phyloP scores from a whole-genome alignment of 2,888 invertebrate genomes.

The Ligdia adustata region DNA sequence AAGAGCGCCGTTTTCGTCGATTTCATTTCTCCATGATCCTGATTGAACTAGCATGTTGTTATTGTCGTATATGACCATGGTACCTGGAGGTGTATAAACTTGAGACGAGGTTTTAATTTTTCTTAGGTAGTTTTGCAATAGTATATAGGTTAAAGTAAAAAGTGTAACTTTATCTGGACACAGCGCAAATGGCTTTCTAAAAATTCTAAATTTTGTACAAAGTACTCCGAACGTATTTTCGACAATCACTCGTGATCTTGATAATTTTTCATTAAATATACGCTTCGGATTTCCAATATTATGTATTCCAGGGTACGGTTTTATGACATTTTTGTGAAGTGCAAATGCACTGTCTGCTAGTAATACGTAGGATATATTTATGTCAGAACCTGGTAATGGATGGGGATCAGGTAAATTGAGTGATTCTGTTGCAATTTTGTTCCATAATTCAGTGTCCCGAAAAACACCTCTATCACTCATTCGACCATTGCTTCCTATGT shows the following conservation, averaged over 20 bases:
- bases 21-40: no score
- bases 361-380: not conserved
- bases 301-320: not conserved
- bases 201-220: not conserved
- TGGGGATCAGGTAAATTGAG: no score
- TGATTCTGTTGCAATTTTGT: not conserved
- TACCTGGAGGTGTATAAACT: not conserved
- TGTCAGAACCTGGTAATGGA: not conserved
- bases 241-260: not conserved
- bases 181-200: not conserved
- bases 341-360: not conserved
- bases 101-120: not conserved
- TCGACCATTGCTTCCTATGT: not conserved
- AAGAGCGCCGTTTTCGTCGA: no score
- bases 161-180: not conserved
- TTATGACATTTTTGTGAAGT: not conserved
- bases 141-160: not conserved
- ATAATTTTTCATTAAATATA: not conserved
- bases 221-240: no score
- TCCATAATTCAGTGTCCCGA: not conserved
- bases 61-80: no score
- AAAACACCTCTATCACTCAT: not conserved
- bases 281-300: not conserved
- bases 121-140: not conserved
- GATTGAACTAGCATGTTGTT: no score